Evolutionary conservation across 2,888 invertebrate species (phyloP).

Genomic region (Papilio demoleus): DNA sequence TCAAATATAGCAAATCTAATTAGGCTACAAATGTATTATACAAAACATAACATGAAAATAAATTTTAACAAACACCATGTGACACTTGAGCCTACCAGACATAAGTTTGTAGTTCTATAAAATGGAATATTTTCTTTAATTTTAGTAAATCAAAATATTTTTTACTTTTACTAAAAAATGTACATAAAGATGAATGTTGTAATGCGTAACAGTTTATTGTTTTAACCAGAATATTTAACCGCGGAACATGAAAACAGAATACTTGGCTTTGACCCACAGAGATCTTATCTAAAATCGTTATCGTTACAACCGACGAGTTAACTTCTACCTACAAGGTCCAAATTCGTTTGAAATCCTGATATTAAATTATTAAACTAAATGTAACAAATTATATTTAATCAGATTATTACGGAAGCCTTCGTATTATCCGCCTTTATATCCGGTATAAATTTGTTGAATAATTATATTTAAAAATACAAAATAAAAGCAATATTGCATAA

Average conservation of each 20-base stretch:
- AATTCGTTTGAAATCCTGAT: slow-evolving; percentile 32
- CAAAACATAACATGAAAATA: no score
- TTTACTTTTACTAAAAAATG: no score
- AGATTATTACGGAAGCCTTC: slow-evolving; percentile 50
- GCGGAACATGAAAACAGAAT: slow-evolving; percentile 53
- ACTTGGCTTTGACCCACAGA: slow-evolving; percentile 76
- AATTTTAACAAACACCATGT: no score
- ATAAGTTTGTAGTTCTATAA: not conserved
- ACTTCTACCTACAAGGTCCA: slow-evolving; percentile 60
- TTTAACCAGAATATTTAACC: slow-evolving; percentile 34
- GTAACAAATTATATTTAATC: slow-evolving; percentile 33
- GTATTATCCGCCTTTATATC: slow-evolving; percentile 53
- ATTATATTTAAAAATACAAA: slow-evolving; percentile 3
- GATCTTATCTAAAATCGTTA: slow-evolving; percentile 65
- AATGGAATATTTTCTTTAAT: not conserved
- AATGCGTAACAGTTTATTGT: not conserved
- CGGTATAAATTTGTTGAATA: slow-evolving; percentile 43
- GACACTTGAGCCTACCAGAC: no score
- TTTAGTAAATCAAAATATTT: no score
- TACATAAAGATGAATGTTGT: no score
- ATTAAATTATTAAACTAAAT: slow-evolving; percentile 17
- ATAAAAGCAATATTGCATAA: slow-evolving; percentile 2
- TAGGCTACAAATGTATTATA: no score
- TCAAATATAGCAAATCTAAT: no score
- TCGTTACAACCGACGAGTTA: slow-evolving; percentile 57